phyloP scores from a whole-genome alignment of 2,113 vertebrate genomes.

The Diadophis punctatus region DNA sequence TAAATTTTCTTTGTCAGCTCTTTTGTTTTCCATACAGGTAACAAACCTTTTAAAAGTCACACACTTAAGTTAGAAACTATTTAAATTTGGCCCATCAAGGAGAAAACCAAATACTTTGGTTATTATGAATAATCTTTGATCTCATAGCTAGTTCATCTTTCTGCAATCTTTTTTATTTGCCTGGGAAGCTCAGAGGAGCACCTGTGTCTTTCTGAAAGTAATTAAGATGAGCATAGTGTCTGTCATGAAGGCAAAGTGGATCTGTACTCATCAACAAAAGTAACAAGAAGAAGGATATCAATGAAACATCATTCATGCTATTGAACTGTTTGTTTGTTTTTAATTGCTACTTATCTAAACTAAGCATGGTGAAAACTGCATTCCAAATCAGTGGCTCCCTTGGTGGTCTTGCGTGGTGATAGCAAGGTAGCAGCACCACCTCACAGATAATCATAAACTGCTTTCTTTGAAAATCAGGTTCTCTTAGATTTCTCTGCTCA shows the following conservation, averaged over 20 bases:
- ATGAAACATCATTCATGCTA: conserved; percentile 6
- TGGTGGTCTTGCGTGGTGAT: not conserved
- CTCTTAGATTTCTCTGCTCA: not conserved
- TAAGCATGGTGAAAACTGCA: not conserved
- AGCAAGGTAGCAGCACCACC: not conserved
- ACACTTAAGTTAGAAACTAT: conserved; percentile 46
- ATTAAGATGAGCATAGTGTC: conserved; percentile 58
- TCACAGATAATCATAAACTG: not conserved
- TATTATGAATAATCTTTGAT: conserved; percentile 47
- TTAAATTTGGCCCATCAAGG: conserved; percentile 40
- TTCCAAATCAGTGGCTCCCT: not conserved
- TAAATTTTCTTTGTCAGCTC: not conserved
- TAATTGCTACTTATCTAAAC: not conserved
- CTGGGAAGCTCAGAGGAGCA: conserved; percentile 63
- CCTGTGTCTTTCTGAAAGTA: conserved; percentile 56
- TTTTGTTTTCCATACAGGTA: not conserved
- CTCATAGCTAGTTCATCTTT: conserved; percentile 50
- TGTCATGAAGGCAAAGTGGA: conserved; percentile 44
- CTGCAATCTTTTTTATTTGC: conserved; percentile 52
- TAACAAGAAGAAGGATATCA: conserved; percentile 44
- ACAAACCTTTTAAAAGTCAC: conserved; percentile 7
- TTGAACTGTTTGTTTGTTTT: not conserved
- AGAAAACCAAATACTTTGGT: conserved; percentile 18
- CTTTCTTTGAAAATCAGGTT: not conserved
- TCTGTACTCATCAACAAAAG: conserved; percentile 29